phyloP scores from a whole-genome alignment of 2,888 invertebrate genomes.

The Spilosoma lubricipeda region DNA sequence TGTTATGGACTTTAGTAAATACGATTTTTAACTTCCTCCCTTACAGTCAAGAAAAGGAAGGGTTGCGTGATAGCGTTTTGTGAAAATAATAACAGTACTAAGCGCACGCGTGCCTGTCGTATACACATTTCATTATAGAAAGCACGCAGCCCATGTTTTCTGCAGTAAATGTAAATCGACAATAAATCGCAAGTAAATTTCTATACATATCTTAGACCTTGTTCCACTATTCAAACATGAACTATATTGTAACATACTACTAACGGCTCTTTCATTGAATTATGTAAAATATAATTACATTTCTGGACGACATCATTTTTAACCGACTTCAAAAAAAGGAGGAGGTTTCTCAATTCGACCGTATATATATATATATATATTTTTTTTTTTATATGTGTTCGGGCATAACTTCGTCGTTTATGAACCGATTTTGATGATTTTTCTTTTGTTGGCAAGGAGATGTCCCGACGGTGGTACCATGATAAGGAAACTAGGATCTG shows the following conservation, averaged over 20 bases:
- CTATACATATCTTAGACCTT: conserved; percentile 1
- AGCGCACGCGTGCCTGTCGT: conserved; percentile 15
- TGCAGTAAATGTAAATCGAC: conserved; percentile 16
- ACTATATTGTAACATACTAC: background rate
- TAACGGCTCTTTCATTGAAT: background rate
- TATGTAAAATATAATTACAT: background rate
- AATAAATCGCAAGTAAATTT: conserved; percentile 16
- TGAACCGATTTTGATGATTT: too few species aligned
- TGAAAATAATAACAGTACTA: conserved; percentile 14
- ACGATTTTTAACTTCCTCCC: background rate
- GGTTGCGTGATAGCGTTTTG: conserved; percentile 17
- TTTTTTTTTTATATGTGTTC: too few species aligned
- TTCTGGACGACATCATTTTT: too few species aligned
- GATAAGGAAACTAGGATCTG: too few species aligned
- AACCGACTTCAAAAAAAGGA: too few species aligned
- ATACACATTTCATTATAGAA: conserved; percentile 25
- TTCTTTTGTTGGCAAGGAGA: too few species aligned
- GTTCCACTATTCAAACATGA: background rate
- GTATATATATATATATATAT: too few species aligned
- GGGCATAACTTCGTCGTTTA: too few species aligned
- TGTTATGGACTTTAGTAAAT: background rate
- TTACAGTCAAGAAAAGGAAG: background rate
- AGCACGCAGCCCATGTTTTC: conserved; percentile 22
- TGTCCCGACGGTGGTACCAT: too few species aligned
- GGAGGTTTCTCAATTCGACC: too few species aligned